These are phyloP conservation scores for Eurytoma californica DNA, from an alignment of 2,888 invertebrate genomes.

Conservation along the genomic window DNA sequence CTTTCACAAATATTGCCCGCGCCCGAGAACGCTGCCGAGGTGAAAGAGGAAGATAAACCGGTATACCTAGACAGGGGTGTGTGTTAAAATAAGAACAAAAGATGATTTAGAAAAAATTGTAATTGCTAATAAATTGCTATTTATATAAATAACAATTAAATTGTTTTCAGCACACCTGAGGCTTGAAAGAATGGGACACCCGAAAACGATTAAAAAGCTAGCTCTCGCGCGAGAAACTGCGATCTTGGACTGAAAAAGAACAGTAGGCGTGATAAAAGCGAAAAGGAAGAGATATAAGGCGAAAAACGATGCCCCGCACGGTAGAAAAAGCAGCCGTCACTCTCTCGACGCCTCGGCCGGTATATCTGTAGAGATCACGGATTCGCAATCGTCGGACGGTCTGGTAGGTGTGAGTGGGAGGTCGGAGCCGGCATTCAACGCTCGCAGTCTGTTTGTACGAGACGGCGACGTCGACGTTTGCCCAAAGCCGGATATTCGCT, in stretches of 20 bases:
- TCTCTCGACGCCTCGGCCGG: background rate
- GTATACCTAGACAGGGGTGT: background rate
- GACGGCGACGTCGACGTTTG: background rate
- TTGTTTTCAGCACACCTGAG: too few relatives aligned
- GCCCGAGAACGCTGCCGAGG: background rate
- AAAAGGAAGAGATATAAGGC: conserved; percentile 17
- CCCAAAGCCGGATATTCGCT: conserved; percentile 38
- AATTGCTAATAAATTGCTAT: too few relatives aligned
- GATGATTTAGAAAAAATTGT: background rate
- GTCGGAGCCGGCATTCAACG: conserved; percentile 2
- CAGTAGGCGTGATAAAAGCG: conserved; percentile 21
- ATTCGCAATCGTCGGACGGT: conserved; percentile 19
- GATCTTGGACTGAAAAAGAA: background rate
- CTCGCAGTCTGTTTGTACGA: conserved; percentile 34
- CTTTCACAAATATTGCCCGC: conserved; percentile 34
- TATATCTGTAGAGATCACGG: background rate
- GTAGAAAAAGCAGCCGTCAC: conserved; percentile 3
- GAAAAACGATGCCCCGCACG: conserved; percentile 28
- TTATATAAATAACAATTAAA: too few relatives aligned
- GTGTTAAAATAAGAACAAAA: background rate
- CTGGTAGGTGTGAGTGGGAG: background rate
- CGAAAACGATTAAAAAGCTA: background rate
- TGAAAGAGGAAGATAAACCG: background rate
- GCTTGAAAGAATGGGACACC: background rate
- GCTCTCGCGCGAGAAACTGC: conserved; percentile 1